Base-by-base conservation (phyloP, 2,888 invertebrate genomes). In the Ryuthela nishihirai region DNA sequence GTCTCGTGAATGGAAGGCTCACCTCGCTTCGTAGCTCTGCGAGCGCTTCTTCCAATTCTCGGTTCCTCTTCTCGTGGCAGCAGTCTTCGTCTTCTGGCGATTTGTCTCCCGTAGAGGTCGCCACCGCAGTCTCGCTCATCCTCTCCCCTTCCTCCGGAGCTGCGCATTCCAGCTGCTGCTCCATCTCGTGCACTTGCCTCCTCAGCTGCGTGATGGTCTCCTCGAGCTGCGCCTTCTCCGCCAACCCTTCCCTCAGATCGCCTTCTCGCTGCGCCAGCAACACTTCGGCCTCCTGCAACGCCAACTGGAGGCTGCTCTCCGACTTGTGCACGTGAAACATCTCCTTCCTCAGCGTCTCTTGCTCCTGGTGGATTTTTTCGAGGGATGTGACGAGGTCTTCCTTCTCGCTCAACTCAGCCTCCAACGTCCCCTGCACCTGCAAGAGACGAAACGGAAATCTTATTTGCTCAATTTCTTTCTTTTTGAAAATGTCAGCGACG, bases 181-280 rank as follows among this genome's bases (percentile, higher is more conserved):
- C 50, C 21, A 64, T 23, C 10, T 53, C 48, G 3, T 53, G 48
- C 17, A 64, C 60, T 35, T 64, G 55, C 5, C 26, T 41, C 39
- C 63, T 54, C n/a, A 65, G 36, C 32, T 65, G 56, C 12, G 44
- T 40, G 7, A 62, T 54, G 45, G 54, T 62, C 17, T 64, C 60
- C 41, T 65, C 61, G 9, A 61, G 35, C 7, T 45, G 42, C 21
- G 42, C 54, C 41, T 61, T 65, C 36, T 62, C 60, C 26, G 60
- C 54, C 47, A 56, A 53, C 29, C 50, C 54, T 6, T 32, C 39
- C 17, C 47, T 43, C 53, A 63, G 26, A n/a, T 63, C 45, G 7
- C 24, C 20, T 52, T 76, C 78, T 5, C 79, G 72, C 35, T 83
- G 80, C 0, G 75, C 74, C 47, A 80, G 80, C 1, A 80, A 73